A percentile compares a stretch with the other conserved stretches of the same genome.
Conservation (phyloP, 2,888 invertebrate species). For the Cynaeus angustus region DNA sequence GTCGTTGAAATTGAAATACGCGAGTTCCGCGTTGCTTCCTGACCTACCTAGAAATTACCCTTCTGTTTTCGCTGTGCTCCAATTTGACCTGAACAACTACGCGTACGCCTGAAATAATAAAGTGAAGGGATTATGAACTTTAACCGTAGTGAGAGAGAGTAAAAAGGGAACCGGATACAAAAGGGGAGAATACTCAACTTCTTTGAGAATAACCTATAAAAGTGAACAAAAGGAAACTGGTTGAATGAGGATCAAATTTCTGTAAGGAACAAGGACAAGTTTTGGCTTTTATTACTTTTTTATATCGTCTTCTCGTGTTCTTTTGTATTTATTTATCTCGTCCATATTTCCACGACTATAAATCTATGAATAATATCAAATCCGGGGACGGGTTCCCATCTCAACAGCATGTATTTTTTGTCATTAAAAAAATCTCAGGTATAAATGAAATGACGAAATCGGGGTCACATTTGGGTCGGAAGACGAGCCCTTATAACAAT, state of each 20-base stretch:
- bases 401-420: not conserved
- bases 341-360: slow-evolving; percentile 41
- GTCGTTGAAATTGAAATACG: not conserved
- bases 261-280: slow-evolving; percentile 50
- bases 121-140: slow-evolving; percentile 49
- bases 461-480: slow-evolving; percentile 50
- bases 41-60: slow-evolving; percentile 29
- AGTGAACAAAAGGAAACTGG: slow-evolving; percentile 50
- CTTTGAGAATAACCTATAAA: slow-evolving; percentile 52
- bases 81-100: slow-evolving; percentile 19
- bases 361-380: slow-evolving; percentile 46
- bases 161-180: slow-evolving; percentile 53
- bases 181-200: slow-evolving; percentile 46
- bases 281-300: slow-evolving; percentile 50
- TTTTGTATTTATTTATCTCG: slow-evolving; percentile 46
- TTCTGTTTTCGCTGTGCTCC: slow-evolving; percentile 23
- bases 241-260: slow-evolving; percentile 53
- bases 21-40: slow-evolving; percentile 11
- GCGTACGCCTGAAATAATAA: slow-evolving; percentile 49
- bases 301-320: slow-evolving; percentile 48
- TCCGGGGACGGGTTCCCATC: slow-evolving; percentile 18
- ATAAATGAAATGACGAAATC: slow-evolving; percentile 39
- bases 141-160: slow-evolving; percentile 35
- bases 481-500: slow-evolving; percentile 55
- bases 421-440: slow-evolving; percentile 34